phyloP scores from a whole-genome alignment of 2,888 invertebrate genomes.

The Cephus nigrinus region DNA sequence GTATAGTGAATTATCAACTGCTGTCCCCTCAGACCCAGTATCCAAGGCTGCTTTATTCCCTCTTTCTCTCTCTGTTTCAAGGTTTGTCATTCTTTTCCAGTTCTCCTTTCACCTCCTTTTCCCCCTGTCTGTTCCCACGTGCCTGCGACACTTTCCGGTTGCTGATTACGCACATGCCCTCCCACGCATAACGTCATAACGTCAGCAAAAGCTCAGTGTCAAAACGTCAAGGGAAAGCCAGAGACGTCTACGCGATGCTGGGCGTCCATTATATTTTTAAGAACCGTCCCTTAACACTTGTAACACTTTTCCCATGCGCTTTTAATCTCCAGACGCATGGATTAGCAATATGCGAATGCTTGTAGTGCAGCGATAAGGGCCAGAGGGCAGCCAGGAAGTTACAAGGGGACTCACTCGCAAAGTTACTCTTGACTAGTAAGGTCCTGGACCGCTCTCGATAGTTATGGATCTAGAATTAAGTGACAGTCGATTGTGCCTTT shows the following conservation, averaged over 20 bases:
- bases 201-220: neutral
- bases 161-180: slow-evolving; percentile 37
- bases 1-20: neutral
- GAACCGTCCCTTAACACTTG: neutral
- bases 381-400: no score
- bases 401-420: no score
- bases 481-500: no score
- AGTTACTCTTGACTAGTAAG: no score
- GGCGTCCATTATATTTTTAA: neutral
- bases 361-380: no score
- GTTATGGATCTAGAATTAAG: no score
- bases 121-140: slow-evolving; percentile 13
- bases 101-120: slow-evolving; percentile 18
- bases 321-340: no score
- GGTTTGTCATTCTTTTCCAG: neutral
- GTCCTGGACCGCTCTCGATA: no score
- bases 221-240: neutral
- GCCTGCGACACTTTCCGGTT: slow-evolving; percentile 17
- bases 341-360: no score
- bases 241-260: neutral
- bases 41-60: slow-evolving; percentile 1
- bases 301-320: no score
- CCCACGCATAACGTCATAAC: slow-evolving; percentile 41
- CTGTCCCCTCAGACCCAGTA: neutral
- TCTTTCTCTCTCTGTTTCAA: slow-evolving; percentile 15